These are phyloP conservation scores for Elgaria multicarinata DNA, from an alignment of 2,113 vertebrate genomes.

Conservation along the genomic window DNA sequence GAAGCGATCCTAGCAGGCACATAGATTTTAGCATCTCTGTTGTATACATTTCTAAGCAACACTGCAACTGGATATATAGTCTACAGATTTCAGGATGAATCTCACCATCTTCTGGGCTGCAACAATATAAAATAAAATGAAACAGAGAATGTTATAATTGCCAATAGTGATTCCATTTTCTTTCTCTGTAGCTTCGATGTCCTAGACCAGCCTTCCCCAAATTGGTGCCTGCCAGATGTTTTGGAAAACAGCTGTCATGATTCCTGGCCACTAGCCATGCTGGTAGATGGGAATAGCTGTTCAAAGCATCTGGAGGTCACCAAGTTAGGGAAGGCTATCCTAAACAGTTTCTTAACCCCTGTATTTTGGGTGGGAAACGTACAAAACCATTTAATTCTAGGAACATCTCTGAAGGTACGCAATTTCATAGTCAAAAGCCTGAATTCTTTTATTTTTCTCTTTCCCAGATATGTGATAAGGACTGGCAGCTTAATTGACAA, in stretches of 20 bases:
- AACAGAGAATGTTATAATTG: conserved; percentile 7
- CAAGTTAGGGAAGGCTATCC: too few species aligned
- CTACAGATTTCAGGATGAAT: conserved; percentile 98
- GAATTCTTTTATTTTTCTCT: neutral
- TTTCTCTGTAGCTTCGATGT: neutral
- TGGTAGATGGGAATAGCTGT: too few species aligned
- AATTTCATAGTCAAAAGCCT: neutral
- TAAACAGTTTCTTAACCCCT: neutral
- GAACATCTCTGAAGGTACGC: neutral
- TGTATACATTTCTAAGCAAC: conserved; percentile 98
- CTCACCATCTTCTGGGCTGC: conserved; percentile 95
- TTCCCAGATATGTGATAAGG: neutral
- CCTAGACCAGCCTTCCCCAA: neutral
- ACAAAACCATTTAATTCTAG: neutral
- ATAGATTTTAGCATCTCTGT: conserved; percentile 98
- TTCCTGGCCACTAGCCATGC: too few species aligned
- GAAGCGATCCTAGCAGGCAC: conserved; percentile 94
- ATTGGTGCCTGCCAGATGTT: too few species aligned
- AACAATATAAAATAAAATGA: conserved; percentile 50
- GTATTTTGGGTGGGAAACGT: neutral
- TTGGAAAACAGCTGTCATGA: too few species aligned
- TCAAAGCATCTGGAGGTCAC: too few species aligned
- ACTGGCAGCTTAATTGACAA: neutral
- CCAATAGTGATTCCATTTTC: neutral
- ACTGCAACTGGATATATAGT: conserved; percentile 96